Conservation (phyloP, 2,888 invertebrate species). For the Ptilodon capucinus region DNA sequence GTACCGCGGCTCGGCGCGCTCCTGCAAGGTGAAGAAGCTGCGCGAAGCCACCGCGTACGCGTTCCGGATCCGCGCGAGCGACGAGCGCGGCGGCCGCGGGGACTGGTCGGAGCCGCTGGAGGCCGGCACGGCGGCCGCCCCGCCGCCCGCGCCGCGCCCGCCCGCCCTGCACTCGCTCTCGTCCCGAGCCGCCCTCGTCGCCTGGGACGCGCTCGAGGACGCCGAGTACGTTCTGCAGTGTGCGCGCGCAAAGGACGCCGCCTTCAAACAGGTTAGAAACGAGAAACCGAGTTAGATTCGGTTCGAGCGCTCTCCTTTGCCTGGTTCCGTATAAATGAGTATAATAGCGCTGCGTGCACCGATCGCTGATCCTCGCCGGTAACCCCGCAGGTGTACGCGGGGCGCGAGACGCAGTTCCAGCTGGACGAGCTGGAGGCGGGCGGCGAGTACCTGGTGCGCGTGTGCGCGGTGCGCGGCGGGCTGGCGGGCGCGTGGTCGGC, state of each 20-base stretch:
- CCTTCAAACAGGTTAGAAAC: slow-evolving; percentile 60
- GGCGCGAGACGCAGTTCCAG: slow-evolving; percentile 83
- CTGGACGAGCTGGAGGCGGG: slow-evolving; percentile 88
- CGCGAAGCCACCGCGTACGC: slow-evolving; percentile 91
- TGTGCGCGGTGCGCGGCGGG: slow-evolving; percentile 88
- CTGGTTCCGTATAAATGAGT: no score
- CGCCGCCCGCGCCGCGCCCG: slow-evolving; percentile 90
- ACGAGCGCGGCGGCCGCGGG: slow-evolving; percentile 92
- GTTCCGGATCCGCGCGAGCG: slow-evolving; percentile 93
- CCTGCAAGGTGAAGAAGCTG: slow-evolving; percentile 92
- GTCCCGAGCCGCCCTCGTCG: slow-evolving; percentile 54
- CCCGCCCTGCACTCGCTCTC: slow-evolving; percentile 83
- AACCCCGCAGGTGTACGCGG: slow-evolving; percentile 88
- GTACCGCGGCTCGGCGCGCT: slow-evolving; percentile 90
- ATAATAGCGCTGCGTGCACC: no score
- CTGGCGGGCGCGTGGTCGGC: slow-evolving; percentile 88
- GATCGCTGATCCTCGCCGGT: no score
- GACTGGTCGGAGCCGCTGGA: slow-evolving; percentile 87
- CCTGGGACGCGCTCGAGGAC: slow-evolving; percentile 84
- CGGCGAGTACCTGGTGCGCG: slow-evolving; percentile 89
- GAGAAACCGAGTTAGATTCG: no score
- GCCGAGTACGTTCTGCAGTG: slow-evolving; percentile 89
- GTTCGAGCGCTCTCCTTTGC: no score
- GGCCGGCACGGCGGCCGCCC: slow-evolving; percentile 89
- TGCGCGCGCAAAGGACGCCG: slow-evolving; percentile 60